Percentiles rank a stretch among this genome's conserved stretches.
These are phyloP conservation scores for Actenoides lindsayi DNA, from an alignment of 2,113 vertebrate genomes.

Conservation along the genomic window DNA sequence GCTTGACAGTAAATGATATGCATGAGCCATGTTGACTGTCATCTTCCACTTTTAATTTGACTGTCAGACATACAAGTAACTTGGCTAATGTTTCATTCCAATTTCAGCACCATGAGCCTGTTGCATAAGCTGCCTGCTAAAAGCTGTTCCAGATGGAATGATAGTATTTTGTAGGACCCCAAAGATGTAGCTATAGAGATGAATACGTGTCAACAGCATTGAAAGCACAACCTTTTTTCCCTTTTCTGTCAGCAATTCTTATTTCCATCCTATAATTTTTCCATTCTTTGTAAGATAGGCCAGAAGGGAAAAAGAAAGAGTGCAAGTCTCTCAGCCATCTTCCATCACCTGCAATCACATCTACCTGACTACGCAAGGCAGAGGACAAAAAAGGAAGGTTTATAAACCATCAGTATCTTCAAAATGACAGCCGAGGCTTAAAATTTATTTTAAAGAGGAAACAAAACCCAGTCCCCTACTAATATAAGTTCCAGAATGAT, in stretches of 20 bases:
- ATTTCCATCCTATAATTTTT: not conserved
- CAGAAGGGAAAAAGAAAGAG: not conserved
- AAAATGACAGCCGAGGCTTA: not conserved
- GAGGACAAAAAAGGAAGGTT: not conserved
- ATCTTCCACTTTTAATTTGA: conserved; percentile 37
- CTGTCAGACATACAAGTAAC: conserved; percentile 50
- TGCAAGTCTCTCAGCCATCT: not conserved
- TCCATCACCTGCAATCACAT: not conserved
- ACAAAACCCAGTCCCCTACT: not conserved
- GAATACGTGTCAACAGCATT: not conserved
- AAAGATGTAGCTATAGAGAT: not conserved
- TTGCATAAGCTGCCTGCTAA: conserved; percentile 30
- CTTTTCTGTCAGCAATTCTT: not conserved
- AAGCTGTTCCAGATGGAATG: conserved; percentile 43
- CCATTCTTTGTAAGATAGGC: not conserved
- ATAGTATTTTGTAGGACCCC: not conserved
- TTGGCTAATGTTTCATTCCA: conserved; percentile 31
- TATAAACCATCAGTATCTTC: not conserved
- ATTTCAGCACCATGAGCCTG: not conserved
- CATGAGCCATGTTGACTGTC: conserved; percentile 33
- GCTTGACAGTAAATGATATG: conserved; percentile 19
- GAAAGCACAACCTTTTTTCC: not conserved
- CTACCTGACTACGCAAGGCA: not conserved
- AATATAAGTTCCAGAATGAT: not conserved
- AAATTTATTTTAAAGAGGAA: not conserved